Conservation (phyloP, 2,797 vertebrate genomes). For the Phoxinus dragarum region DNA sequence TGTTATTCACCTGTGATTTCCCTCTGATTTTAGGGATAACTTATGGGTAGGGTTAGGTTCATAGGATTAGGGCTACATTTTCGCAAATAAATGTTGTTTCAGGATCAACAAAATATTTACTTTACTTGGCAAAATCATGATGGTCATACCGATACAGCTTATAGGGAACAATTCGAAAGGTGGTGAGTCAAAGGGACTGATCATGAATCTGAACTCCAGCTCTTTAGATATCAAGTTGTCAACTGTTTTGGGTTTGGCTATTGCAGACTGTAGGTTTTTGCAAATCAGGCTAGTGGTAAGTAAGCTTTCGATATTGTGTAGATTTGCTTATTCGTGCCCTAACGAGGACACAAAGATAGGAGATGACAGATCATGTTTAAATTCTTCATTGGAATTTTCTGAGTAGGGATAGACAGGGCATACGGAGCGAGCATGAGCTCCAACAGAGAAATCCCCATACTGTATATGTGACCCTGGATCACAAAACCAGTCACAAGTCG, state of each 20-base stretch:
- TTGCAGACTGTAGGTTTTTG: background rate
- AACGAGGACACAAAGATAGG: background rate
- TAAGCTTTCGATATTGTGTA: background rate
- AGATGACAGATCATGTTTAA: background rate
- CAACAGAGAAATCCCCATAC: background rate
- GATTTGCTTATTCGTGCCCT: background rate
- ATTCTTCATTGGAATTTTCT: background rate
- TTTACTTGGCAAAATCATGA: too few relatives aligned
- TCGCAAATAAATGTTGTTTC: too few relatives aligned
- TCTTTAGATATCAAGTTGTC: background rate
- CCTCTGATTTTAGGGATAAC: too few relatives aligned
- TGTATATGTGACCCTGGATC: background rate
- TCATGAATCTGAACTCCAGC: background rate
- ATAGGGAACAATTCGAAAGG: background rate
- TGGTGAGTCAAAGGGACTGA: background rate
- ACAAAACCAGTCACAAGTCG: too few relatives aligned
- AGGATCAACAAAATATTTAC: too few relatives aligned
- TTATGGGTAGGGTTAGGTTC: too few relatives aligned
- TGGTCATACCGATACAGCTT: background rate
- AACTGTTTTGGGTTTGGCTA: background rate
- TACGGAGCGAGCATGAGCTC: background rate
- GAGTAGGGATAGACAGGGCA: background rate
- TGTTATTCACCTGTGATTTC: too few relatives aligned
- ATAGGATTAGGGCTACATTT: too few relatives aligned
- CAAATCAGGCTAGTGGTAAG: background rate